phyloP scores from a whole-genome alignment of 1,140 invertebrate species.

The Drosophila nikananu region DNA sequence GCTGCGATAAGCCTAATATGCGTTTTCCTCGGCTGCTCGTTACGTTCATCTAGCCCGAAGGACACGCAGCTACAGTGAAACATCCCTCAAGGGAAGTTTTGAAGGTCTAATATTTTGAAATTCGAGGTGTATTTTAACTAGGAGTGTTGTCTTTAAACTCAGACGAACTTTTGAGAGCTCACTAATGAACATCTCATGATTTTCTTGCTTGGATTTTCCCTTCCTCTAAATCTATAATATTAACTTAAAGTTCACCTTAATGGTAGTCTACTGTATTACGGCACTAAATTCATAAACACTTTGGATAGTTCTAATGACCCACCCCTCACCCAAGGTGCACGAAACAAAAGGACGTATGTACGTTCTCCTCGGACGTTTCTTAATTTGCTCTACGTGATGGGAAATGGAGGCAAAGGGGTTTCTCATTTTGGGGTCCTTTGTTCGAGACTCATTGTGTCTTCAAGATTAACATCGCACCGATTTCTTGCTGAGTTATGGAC shows the following conservation, averaged over 20 bases:
- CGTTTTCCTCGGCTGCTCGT: slow-evolving; percentile 77
- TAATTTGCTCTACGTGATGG: slow-evolving; percentile 70
- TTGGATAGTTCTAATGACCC: slow-evolving; percentile 71
- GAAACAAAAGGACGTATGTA: slow-evolving; percentile 65
- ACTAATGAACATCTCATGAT: background rate
- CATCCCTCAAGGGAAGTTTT: background rate
- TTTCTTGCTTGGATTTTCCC: background rate
- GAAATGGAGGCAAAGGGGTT: slow-evolving; percentile 24
- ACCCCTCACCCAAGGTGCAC: slow-evolving; percentile 29
- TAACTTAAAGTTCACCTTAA: background rate
- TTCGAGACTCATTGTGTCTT: slow-evolving; percentile 69
- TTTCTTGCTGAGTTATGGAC: slow-evolving; percentile 53
- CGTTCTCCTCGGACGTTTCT: slow-evolving; percentile 48
- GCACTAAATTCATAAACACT: slow-evolving; percentile 83
- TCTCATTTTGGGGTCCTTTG: slow-evolving; percentile 45
- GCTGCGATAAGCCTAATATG: slow-evolving; percentile 73
- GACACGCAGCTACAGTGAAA: slow-evolving; percentile 25
- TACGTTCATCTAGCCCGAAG: slow-evolving; percentile 37
- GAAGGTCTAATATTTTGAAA: background rate
- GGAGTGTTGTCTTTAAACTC: background rate
- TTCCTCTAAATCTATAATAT: background rate
- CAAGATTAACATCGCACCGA: slow-evolving; percentile 64
- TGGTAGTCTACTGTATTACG: background rate
- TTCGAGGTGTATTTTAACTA: background rate
- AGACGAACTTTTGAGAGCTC: background rate